A percentile compares a stretch with the other conserved stretches of the same genome.
Evolutionary conservation across 2,888 invertebrate species (phyloP).

Genomic region (Lasioglossum zephyrum): DNA sequence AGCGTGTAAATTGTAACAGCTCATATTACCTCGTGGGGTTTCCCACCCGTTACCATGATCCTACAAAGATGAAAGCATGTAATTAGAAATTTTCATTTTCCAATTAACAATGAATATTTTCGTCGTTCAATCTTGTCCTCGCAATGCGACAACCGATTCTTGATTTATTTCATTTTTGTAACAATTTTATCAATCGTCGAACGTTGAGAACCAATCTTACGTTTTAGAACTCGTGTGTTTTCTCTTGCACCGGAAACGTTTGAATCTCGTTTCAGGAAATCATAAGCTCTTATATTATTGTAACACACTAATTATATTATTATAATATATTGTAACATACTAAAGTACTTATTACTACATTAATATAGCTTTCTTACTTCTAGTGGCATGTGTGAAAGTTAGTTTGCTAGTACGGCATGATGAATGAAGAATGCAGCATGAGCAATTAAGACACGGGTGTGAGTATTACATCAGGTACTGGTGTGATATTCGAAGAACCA

Average conservation of each 20-base stretch:
- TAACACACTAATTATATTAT: slow-evolving; percentile 42
- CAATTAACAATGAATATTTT: slow-evolving; percentile 12
- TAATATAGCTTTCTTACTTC: slow-evolving; percentile 74
- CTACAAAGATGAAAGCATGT: slow-evolving; percentile 73
- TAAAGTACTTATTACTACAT: slow-evolving; percentile 48
- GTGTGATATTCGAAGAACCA: slow-evolving; percentile 88
- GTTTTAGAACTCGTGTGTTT: neutral
- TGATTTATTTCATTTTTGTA: slow-evolving; percentile 19
- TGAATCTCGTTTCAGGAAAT: neutral
- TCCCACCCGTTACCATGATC: slow-evolving; percentile 87
- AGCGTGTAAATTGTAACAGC: slow-evolving; percentile 86
- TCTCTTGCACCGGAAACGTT: neutral
- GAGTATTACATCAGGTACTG: slow-evolving; percentile 99
- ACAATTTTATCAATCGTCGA: slow-evolving; percentile 1
- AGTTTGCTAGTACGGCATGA: slow-evolving; percentile 82
- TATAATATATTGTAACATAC: slow-evolving; percentile 41
- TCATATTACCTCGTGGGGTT: slow-evolving; percentile 96
- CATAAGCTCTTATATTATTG: slow-evolving; percentile 29
- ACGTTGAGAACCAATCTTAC: neutral
- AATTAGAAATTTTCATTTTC: slow-evolving; percentile 34
- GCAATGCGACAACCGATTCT: neutral
- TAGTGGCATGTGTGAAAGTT: slow-evolving; percentile 82
- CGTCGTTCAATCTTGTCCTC: neutral
- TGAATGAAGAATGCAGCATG: slow-evolving; percentile 84
- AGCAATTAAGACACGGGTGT: slow-evolving; percentile 87